phyloP scores from a whole-genome alignment of 2,113 vertebrate genomes.

The Lathamus discolor region DNA sequence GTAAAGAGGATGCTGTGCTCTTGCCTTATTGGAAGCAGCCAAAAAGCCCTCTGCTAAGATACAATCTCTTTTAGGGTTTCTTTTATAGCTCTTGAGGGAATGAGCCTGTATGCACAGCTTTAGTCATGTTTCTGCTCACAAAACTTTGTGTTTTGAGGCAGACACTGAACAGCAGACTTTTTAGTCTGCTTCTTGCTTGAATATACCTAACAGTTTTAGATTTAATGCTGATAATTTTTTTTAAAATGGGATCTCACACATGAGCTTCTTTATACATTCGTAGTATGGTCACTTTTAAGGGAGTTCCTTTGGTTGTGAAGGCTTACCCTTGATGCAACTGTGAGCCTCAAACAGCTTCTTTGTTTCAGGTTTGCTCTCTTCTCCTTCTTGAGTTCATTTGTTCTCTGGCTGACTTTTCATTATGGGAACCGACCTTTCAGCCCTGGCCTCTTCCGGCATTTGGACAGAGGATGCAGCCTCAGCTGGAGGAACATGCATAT shows the following conservation, averaged over 20 bases:
- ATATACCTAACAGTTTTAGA: neutral
- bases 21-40: neutral
- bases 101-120: neutral
- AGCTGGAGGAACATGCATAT: neutral
- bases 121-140: neutral
- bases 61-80: neutral
- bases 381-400: neutral
- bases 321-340: neutral
- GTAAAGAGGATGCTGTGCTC: neutral
- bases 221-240: neutral
- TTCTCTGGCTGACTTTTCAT: neutral
- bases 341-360: neutral
- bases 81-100: neutral
- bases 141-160: neutral
- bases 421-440: accelerated
- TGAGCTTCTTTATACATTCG: neutral
- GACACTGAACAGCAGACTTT: neutral
- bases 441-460: neutral
- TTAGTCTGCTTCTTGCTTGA: neutral
- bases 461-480: neutral
- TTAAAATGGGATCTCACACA: neutral
- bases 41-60: neutral
- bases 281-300: neutral
- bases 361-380: accelerated
- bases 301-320: neutral